Base-by-base conservation (phyloP, 2,797 vertebrate species). In the Sebastes vulpes region DNA sequence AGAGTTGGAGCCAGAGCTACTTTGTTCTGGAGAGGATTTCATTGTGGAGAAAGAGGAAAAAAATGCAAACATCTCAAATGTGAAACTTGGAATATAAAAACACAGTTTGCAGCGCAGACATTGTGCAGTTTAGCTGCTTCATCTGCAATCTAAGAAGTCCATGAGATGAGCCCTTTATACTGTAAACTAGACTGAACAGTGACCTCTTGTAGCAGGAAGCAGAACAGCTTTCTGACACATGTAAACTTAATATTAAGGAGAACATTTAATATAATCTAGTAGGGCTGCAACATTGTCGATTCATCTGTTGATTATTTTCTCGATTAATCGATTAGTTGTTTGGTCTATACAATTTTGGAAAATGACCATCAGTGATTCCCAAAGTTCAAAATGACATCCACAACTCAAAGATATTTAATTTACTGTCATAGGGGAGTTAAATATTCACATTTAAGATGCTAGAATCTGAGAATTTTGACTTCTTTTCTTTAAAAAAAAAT, bases 201-300 rank as follows among this genome's bases (percentile, higher is more conserved):
- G 54, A 70, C 65, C 31, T 76, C 38, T 64, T 58, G 29, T 26
- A 67, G 29, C 61, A 53, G 46, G 59, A 65, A 52, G 38, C 7
- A 26, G n/a, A 83, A 59, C 35, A 46, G 10, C 28, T 66, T 9
- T 59, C 7, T 57, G 20, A 32, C 5, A 3, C 16, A 25, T 38
- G 18, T 35, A 21, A 73, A n/a, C 25, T 2, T 52, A n/a, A 56
- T 14, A 32, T 50, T 0, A 0, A 35, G 18, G 7, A 63, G 14
- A 42, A 59, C 0, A 46, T 46, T 46, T 18, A 8, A n/a, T 0
- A 46, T 46, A 46, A 46, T 46, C 0, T 46, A 8, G 6, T n/a
- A 46, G 16, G 6, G 42, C 16, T 46, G 42, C 42, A 18, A 18
- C 42, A 46, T 46, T 46, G 16, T 46, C 42, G 16, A 46, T 46